phyloP scores from a whole-genome alignment of 2,113 vertebrate genomes.

The Myocastor coypus region DNA sequence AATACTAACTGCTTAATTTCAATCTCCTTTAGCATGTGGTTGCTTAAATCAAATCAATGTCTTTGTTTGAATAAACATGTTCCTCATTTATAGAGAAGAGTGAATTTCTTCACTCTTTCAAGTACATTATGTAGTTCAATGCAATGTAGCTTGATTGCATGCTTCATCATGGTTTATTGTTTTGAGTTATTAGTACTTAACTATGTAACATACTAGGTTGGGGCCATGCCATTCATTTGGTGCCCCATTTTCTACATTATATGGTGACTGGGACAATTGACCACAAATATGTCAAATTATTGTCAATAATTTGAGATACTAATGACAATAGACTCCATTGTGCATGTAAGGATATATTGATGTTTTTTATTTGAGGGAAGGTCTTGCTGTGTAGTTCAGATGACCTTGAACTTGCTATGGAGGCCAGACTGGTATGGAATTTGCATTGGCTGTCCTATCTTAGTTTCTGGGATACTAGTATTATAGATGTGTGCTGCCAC shows the following conservation, averaged over 20 bases:
- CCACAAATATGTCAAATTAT: background rate
- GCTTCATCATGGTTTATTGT: background rate
- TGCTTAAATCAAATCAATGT: background rate
- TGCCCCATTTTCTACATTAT: background rate
- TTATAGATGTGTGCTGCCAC: background rate
- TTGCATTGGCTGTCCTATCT: background rate
- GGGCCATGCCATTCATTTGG: background rate
- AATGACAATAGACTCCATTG: background rate
- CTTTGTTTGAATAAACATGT: conserved; percentile 3
- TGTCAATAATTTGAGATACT: conserved; percentile 20
- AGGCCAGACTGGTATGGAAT: background rate
- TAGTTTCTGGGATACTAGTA: background rate
- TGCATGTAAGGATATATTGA: background rate
- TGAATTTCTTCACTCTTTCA: conserved; percentile 27
- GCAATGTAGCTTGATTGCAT: background rate
- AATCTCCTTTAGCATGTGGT: background rate
- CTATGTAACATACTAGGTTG: background rate
- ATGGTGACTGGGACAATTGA: conserved; percentile 1
- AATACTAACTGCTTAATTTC: background rate
- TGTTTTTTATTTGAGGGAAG: background rate
- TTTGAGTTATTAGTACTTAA: conserved; percentile 22
- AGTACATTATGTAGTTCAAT: background rate
- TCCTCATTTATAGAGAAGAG: background rate
- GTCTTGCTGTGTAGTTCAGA: background rate
- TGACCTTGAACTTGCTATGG: background rate